These are phyloP conservation scores for Gnathonemus echidnorhynchus DNA, from an alignment of 2,113 vertebrate species.

Conservation along the genomic window DNA sequence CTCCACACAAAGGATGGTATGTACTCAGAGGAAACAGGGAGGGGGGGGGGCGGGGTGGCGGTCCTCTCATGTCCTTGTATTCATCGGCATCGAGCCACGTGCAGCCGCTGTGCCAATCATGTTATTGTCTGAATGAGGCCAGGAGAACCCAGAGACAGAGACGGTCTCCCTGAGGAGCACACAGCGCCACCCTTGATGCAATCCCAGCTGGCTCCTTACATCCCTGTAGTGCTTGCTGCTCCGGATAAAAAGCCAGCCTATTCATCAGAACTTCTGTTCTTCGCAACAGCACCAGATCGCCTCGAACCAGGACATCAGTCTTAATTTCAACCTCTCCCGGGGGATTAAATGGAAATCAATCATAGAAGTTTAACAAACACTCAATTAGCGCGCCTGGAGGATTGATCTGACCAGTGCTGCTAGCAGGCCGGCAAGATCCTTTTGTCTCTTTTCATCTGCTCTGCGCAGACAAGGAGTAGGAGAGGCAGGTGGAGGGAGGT, in stretches of 20 bases:
- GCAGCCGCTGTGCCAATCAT: neutral
- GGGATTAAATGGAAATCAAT: slow-evolving; percentile 85
- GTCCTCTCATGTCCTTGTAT: neutral
- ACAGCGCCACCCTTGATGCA: slow-evolving; percentile 34
- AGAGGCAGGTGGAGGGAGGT: slow-evolving; percentile 26
- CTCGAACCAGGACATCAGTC: slow-evolving; percentile 65
- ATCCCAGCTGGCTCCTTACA: slow-evolving; percentile 37
- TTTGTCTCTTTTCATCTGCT: slow-evolving; percentile 80
- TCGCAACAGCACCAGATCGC: slow-evolving; percentile 39
- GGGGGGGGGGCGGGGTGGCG: neutral
- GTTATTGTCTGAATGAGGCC: neutral
- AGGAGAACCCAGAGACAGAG: slow-evolving; percentile 23
- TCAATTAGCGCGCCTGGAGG: slow-evolving; percentile 83
- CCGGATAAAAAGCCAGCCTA: slow-evolving; percentile 45
- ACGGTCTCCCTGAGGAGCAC: slow-evolving; percentile 37
- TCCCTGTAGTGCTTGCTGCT: slow-evolving; percentile 26
- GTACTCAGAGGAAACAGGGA: neutral
- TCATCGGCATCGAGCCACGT: neutral
- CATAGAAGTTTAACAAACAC: slow-evolving; percentile 85
- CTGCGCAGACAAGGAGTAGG: slow-evolving; percentile 50
- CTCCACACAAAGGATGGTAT: neutral
- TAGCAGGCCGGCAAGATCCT: slow-evolving; percentile 70
- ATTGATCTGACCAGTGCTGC: slow-evolving; percentile 77
- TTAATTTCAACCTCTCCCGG: slow-evolving; percentile 81
- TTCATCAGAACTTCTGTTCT: slow-evolving; percentile 64